phyloP scores from a whole-genome alignment of 2,888 invertebrate species.

The Gerris lacustris region DNA sequence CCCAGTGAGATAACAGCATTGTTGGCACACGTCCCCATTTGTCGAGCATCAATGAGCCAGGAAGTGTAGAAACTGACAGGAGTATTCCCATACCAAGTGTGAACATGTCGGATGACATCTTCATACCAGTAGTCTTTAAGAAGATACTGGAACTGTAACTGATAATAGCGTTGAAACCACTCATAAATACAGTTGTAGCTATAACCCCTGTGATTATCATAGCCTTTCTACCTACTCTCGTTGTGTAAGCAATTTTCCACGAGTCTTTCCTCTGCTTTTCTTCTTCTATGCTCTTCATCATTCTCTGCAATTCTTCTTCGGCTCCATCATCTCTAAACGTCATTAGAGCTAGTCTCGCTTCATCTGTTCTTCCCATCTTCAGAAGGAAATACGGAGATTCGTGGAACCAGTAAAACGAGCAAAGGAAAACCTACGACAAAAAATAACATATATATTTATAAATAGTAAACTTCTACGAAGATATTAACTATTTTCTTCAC shows the following conservation, averaged over 20 bases:
- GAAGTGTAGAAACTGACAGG: constrained; percentile 7
- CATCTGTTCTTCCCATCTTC: constrained; percentile 11
- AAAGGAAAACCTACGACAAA: background rate
- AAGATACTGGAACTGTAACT: constrained; percentile 23
- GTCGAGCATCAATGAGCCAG: constrained; percentile 16
- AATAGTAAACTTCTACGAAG: constrained; percentile 3
- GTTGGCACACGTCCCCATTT: constrained; percentile 18
- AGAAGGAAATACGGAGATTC: constrained; percentile 18
- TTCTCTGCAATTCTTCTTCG: constrained; percentile 17
- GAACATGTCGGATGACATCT: constrained; percentile 12
- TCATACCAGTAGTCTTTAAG: constrained; percentile 11
- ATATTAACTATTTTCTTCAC: background rate
- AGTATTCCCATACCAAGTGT: constrained; percentile 19
- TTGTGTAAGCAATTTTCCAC: constrained; percentile 21
- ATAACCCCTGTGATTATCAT: constrained; percentile 21
- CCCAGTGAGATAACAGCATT: constrained; percentile 15
- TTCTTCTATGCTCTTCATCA: constrained; percentile 20
- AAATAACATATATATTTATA: background rate
- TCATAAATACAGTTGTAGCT: constrained; percentile 17
- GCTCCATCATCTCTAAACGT: background rate
- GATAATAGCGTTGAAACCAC: constrained; percentile 21
- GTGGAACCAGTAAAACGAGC: background rate
- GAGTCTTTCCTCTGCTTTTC: constrained; percentile 19
- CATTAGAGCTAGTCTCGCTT: background rate
- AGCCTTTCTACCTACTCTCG: constrained; percentile 18